Evolutionary conservation across 2,797 vertebrate species (phyloP).

Genomic region (Sebastes iracundus): DNA sequence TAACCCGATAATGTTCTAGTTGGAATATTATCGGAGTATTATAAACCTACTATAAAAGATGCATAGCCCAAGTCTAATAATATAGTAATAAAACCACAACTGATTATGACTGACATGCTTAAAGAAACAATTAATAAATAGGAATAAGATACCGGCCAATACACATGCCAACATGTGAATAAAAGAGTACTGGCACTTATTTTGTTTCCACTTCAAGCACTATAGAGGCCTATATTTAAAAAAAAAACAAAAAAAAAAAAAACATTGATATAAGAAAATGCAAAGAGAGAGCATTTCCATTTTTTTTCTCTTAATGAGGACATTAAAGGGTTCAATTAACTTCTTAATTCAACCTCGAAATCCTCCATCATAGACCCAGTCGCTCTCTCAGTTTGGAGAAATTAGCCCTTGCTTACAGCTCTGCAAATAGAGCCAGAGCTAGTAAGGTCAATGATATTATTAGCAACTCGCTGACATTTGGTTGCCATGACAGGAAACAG

Average conservation of each 20-base stretch:
- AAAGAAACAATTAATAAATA: too few relatives aligned
- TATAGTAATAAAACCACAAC: too few relatives aligned
- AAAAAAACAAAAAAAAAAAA: rapidly evolving
- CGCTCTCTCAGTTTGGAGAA: not conserved
- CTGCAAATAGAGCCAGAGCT: not conserved
- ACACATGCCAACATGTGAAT: too few relatives aligned
- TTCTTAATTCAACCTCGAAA: not conserved
- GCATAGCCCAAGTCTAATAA: too few relatives aligned
- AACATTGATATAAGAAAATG: not conserved
- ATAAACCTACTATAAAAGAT: too few relatives aligned
- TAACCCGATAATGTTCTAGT: too few relatives aligned
- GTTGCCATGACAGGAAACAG: constrained; percentile 50
- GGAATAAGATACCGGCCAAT: too few relatives aligned
- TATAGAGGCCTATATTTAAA: not conserved
- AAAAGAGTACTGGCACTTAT: too few relatives aligned
- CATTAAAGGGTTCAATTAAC: not conserved
- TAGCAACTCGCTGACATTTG: constrained; percentile 57
- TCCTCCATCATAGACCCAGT: not conserved
- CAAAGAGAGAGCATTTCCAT: not conserved
- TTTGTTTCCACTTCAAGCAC: too few relatives aligned
- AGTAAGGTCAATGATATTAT: constrained; percentile 56
- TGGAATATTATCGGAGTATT: too few relatives aligned
- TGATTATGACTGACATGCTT: too few relatives aligned
- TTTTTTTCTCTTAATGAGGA: not conserved
- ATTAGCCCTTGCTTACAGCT: not conserved